phyloP scores from a whole-genome alignment of 2,113 vertebrate species.

The Chaetodon auriga region DNA sequence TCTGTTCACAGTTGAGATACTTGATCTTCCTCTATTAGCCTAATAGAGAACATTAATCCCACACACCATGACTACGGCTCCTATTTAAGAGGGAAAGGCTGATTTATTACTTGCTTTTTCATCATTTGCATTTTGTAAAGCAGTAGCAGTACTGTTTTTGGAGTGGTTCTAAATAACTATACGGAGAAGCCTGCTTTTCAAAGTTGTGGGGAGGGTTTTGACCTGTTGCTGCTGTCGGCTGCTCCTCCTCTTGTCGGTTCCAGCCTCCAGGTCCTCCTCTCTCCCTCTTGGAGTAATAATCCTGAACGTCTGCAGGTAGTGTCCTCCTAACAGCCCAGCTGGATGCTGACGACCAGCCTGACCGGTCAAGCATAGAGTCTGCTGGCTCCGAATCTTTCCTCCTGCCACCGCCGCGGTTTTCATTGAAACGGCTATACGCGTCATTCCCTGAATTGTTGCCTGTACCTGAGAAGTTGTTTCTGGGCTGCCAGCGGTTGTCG shows the following conservation, averaged over 20 bases:
- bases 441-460: slow-evolving; percentile 90
- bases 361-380: slow-evolving; percentile 90
- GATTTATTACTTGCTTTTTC: not conserved
- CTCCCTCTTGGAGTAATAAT: slow-evolving; percentile 95
- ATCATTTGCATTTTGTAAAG: not conserved
- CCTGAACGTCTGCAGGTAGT: slow-evolving; percentile 96
- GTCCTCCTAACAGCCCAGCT: slow-evolving; percentile 97
- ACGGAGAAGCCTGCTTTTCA: not conserved
- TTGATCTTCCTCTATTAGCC: not conserved
- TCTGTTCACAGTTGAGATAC: not conserved
- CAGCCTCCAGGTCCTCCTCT: slow-evolving; percentile 84
- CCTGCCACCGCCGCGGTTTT: slow-evolving; percentile 87
- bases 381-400: slow-evolving; percentile 88
- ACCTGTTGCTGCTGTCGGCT: slow-evolving; percentile 65
- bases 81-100: not conserved
- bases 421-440: slow-evolving; percentile 89
- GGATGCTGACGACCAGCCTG: slow-evolving; percentile 97
- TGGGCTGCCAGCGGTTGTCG: slow-evolving; percentile 90
- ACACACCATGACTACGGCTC: not conserved
- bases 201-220: not conserved
- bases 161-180: not conserved
- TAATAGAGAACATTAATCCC: slow-evolving; percentile 11
- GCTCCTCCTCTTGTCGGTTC: slow-evolving; percentile 91
- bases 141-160: not conserved
- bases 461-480: slow-evolving; percentile 92